These are phyloP conservation scores for Chelon auratus DNA, from an alignment of 2,797 vertebrate species.

Conservation along the genomic window DNA sequence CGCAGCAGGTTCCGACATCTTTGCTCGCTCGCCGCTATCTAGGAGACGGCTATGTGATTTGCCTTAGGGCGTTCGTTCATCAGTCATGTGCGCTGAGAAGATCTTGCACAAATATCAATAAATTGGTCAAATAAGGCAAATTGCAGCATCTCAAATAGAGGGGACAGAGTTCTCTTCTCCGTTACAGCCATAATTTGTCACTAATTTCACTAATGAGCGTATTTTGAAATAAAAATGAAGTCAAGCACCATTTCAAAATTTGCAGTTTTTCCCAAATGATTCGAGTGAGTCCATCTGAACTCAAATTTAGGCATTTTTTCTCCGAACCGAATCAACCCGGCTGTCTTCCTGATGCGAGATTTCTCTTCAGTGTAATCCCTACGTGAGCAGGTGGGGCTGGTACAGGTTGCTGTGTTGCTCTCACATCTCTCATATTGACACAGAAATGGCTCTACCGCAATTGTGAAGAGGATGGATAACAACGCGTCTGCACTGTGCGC, in stretches of 20 bases:
- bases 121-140: slow-evolving; percentile 52
- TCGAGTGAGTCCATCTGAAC: slow-evolving; percentile 20
- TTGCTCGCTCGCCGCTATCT: slow-evolving; percentile 16
- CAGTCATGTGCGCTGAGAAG: neutral
- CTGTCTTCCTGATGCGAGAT: neutral
- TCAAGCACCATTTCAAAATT: slow-evolving; percentile 19
- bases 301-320: slow-evolving; percentile 27
- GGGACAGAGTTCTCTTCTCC: slow-evolving; percentile 25
- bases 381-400: neutral
- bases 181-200: slow-evolving; percentile 11
- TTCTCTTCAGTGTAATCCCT: neutral
- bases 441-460: slow-evolving; percentile 44
- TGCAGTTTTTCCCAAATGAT: neutral
- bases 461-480: slow-evolving; percentile 45
- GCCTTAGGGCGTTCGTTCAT: slow-evolving; percentile 26
- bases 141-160: slow-evolving; percentile 42
- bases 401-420: slow-evolving; percentile 20
- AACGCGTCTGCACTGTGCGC: slow-evolving; percentile 38
- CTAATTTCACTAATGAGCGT: neutral
- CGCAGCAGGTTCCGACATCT: slow-evolving; percentile 21
- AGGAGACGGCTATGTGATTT: slow-evolving; percentile 32
- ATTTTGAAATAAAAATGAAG: slow-evolving; percentile 19
- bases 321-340: neutral
- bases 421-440: slow-evolving; percentile 47
- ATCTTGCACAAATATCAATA: slow-evolving; percentile 39